These are phyloP conservation scores for Propithecus deckenii DNA, from an alignment of 2,797 vertebrate genomes.

Conservation along the genomic window DNA sequence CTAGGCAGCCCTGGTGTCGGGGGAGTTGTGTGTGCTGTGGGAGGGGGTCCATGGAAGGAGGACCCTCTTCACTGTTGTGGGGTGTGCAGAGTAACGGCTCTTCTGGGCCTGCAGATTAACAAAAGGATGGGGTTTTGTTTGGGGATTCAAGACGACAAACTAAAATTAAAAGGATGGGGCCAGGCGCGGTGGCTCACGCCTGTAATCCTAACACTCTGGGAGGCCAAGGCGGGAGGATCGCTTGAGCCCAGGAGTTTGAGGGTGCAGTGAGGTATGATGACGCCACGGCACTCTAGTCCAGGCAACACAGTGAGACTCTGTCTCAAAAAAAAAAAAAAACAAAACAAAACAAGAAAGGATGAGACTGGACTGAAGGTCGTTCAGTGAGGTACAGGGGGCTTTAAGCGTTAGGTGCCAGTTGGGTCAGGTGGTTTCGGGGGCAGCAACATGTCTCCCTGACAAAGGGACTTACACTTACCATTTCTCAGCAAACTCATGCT, in stretches of 20 bases:
- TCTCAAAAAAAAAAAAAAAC: background rate
- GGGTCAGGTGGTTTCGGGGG: background rate
- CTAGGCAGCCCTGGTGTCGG: background rate
- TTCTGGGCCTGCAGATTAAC: fast-evolving
- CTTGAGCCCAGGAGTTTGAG: background rate
- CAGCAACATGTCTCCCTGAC: background rate
- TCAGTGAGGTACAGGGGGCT: background rate
- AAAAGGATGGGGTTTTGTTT: background rate
- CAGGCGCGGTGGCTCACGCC: background rate
- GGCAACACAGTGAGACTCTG: background rate
- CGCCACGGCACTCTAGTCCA: background rate
- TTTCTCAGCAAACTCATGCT: background rate
- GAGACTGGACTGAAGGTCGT: background rate
- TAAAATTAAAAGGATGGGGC: background rate
- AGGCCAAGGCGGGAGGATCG: background rate
- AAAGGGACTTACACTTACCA: background rate
- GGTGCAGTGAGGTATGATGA: background rate
- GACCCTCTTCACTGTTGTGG: background rate
- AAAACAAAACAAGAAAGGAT: background rate
- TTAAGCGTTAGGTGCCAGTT: background rate
- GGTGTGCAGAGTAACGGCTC: background rate
- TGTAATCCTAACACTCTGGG: background rate
- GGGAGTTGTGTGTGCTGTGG: background rate
- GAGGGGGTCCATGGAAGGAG: background rate
- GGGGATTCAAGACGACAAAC: background rate